A percentile compares a stretch with the other conserved stretches of the same genome.
Evolutionary conservation across 2,797 vertebrate genomes (phyloP).

Genomic region (Enteromius radiatus): DNA sequence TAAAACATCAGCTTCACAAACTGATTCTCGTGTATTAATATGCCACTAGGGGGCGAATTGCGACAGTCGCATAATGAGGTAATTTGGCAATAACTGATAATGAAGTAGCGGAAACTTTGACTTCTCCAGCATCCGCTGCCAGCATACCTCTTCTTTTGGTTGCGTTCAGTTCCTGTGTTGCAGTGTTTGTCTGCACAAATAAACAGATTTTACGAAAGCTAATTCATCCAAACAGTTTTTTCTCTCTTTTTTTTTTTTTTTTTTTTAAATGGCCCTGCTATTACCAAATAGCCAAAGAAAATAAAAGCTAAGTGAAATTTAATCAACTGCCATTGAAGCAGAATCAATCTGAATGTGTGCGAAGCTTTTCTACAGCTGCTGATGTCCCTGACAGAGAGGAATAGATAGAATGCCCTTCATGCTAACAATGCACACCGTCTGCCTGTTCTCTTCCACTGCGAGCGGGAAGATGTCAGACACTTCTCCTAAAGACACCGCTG

Average conservation of each 20-base stretch:
- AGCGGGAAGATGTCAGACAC: conserved; percentile 23
- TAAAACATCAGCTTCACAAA: not conserved
- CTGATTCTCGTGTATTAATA: not conserved
- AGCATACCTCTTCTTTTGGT: not conserved
- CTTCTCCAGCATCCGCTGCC: not conserved
- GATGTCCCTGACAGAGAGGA: conserved; percentile 26
- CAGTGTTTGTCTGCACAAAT: not conserved
- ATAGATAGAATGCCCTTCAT: conserved; percentile 29
- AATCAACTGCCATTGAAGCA: conserved; percentile 27
- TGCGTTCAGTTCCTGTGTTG: not conserved
- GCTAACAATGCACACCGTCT: conserved; percentile 33
- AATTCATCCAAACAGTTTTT: not conserved
- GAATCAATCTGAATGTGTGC: conserved; percentile 18
- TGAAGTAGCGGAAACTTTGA: conserved; percentile 13
- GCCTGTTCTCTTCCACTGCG: conserved; percentile 19
- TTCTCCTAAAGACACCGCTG: conserved; percentile 24
- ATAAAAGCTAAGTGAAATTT: conserved; percentile 37
- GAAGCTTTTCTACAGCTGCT: conserved; percentile 17
- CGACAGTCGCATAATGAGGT: not conserved
- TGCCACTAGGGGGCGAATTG: not conserved
- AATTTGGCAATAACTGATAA: not conserved
- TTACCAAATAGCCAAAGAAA: not conserved
- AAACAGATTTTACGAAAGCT: conserved; percentile 6
- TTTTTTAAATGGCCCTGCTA: not conserved
- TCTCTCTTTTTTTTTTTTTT: too few species aligned